These are phyloP conservation scores for Scrobipalpa costella DNA, from an alignment of 2,888 invertebrate genomes.

Conservation along the genomic window DNA sequence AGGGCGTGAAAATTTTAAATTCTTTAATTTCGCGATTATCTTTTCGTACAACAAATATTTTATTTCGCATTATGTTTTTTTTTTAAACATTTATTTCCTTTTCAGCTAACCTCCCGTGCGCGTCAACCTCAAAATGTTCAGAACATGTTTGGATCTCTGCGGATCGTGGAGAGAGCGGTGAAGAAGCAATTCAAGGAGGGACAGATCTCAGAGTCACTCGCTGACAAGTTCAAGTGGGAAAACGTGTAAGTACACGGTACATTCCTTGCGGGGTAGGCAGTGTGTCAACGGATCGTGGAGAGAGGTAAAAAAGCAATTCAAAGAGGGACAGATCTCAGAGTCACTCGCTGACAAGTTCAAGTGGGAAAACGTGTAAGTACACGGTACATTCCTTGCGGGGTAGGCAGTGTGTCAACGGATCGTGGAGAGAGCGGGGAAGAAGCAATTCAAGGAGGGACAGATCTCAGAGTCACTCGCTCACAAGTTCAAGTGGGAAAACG, in stretches of 20 bases:
- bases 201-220: constrained; percentile 62
- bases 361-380: constrained; percentile 67
- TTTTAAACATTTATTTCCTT: constrained; percentile 10
- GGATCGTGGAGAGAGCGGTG: constrained; percentile 62
- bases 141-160: constrained; percentile 59
- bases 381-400: neutral
- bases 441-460: constrained; percentile 67
- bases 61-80: neutral
- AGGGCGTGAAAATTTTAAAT: too few relatives aligned
- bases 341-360: constrained; percentile 61
- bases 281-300: constrained; percentile 47
- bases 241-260: constrained; percentile 53
- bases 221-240: constrained; percentile 68
- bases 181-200: constrained; percentile 70
- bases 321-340: too few relatives aligned
- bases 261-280: too few relatives aligned
- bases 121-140: constrained; percentile 64
- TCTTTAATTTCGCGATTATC: too few relatives aligned
- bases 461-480: constrained; percentile 60
- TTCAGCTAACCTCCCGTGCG: constrained; percentile 62
- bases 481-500: neutral
- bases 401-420: constrained; percentile 37
- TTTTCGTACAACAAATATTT: too few relatives aligned
- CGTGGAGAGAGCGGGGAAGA: constrained; percentile 66
- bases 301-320: constrained; percentile 57